Evolutionary conservation across 2,113 vertebrate genomes (phyloP), one percentile per base, ranked within the genome.

Genomic region (Chamaea fasciata): DNA sequence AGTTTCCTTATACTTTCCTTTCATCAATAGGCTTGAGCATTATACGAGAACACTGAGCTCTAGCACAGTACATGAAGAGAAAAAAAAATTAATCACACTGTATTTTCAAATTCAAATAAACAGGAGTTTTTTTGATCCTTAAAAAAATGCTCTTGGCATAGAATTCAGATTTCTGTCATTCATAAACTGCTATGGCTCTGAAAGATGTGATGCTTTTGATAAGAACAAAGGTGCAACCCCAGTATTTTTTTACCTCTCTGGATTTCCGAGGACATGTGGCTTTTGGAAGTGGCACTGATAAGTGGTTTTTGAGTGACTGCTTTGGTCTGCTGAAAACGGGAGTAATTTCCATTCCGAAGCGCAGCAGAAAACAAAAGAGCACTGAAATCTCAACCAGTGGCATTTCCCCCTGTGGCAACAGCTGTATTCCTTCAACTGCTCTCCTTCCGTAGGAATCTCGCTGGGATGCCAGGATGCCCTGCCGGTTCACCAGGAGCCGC

Each of bases 221-320:
- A 60, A 88, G 63, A 76, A 71, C 77, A 90, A 91, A 96, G 62
- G 60, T 83, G 22, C 69, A 87, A 28, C 74, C 74, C 30, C 83
- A 20, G 56, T 84, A 84, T 95, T 89, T 94, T 89, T 96, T 96
- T 88, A 92, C 64, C 86, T 41, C 65, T 94, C 81, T 90, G 69
- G 31, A 77, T 96, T 96, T 95, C 77, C 86, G 53, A 90, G 92
- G 86, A 49, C 81, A 86, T 92, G 69, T 85, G 96, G 94, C 42
- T 97, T 94, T 86, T 85, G 96, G 89, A 97, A 95, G 93, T 50
- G 57, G 71, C 19, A 68, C 24, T 84, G 76, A 56, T 69, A 91
- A 91, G 87, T 73, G 79, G 44, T 69, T 97, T 90, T 46, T 17
- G 79, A 94, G 82, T 44, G 75, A 95, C 53, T 19, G 31, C 63